Conservation (phyloP, 2,797 vertebrate genomes). For the Micropoecilia bifurca region DNA sequence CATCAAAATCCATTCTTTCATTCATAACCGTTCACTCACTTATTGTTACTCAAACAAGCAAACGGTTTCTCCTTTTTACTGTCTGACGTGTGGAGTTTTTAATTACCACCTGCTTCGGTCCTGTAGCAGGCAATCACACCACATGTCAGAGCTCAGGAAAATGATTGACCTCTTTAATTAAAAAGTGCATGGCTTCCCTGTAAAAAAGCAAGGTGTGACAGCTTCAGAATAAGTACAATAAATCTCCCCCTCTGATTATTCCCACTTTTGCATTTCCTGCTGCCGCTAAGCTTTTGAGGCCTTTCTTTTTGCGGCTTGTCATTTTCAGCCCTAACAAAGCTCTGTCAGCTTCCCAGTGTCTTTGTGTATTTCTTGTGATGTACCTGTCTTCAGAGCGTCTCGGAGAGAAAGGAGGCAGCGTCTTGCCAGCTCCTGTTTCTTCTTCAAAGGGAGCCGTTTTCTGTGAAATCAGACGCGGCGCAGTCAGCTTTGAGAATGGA, state of each 20-base stretch:
- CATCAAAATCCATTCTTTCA: neutral
- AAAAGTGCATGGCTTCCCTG: conserved; percentile 60
- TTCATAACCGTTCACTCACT: conserved; percentile 6
- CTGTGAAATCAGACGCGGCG: conserved; percentile 67
- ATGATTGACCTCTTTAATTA: conserved; percentile 79
- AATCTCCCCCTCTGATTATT: conserved; percentile 74
- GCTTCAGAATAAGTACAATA: conserved; percentile 72
- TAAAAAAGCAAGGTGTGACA: conserved; percentile 68
- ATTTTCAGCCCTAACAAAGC: conserved; percentile 71
- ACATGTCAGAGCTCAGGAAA: conserved; percentile 58
- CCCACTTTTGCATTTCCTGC: conserved; percentile 60
- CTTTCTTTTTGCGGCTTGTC: conserved; percentile 65
- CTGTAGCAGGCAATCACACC: conserved; percentile 51
- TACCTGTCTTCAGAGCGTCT: conserved; percentile 70
- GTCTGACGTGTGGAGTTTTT: conserved; percentile 49
- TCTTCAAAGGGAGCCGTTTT: conserved; percentile 73
- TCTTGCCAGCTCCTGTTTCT: conserved; percentile 63
- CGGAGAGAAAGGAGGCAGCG: conserved; percentile 58
- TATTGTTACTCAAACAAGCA: neutral
- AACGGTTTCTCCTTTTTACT: conserved; percentile 28
- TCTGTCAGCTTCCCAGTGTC: conserved; percentile 73
- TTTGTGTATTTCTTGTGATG: conserved; percentile 78
- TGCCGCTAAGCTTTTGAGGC: conserved; percentile 63
- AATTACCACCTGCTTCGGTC: conserved; percentile 61
- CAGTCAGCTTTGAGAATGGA: conserved; percentile 65